Percentiles rank a stretch among this genome's conserved stretches.
phyloP scores from a whole-genome alignment of 2,888 invertebrate genomes.

The Stenoptilia bipunctidactyla region DNA sequence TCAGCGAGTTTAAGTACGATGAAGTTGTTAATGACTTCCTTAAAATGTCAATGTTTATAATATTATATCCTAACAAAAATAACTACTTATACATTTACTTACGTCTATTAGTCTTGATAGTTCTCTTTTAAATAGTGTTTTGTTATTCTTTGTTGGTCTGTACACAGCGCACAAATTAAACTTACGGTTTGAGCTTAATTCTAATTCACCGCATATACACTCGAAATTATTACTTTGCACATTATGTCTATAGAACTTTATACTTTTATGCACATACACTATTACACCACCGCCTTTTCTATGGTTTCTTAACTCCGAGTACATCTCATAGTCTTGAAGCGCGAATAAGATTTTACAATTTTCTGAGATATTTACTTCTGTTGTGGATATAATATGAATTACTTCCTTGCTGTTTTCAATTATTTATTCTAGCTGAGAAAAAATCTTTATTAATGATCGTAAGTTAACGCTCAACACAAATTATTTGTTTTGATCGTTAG shows the following conservation, averaged over 20 bases:
- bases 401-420: not conserved
- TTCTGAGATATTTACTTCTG: conserved; percentile 1
- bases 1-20: not conserved
- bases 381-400: not conserved
- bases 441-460: conserved; percentile 3
- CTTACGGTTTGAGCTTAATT: not conserved
- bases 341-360: not conserved
- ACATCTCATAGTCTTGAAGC: not conserved
- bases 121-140: not conserved
- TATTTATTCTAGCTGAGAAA: not conserved
- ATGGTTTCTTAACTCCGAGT: not conserved
- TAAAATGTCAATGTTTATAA: not conserved
- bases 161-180: not conserved
- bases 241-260: not conserved
- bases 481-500: not conserved
- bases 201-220: not conserved
- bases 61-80: too few species aligned
- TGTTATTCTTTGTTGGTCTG: not conserved
- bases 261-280: conserved; percentile 1
- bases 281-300: not conserved
- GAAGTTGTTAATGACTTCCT: not conserved
- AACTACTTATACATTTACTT: not conserved
- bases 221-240: not conserved
- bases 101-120: not conserved
- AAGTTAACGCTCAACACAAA: conserved; percentile 7